Base-by-base conservation (phyloP, 2,113 vertebrate genomes). In the Anoplopoma fimbria region DNA sequence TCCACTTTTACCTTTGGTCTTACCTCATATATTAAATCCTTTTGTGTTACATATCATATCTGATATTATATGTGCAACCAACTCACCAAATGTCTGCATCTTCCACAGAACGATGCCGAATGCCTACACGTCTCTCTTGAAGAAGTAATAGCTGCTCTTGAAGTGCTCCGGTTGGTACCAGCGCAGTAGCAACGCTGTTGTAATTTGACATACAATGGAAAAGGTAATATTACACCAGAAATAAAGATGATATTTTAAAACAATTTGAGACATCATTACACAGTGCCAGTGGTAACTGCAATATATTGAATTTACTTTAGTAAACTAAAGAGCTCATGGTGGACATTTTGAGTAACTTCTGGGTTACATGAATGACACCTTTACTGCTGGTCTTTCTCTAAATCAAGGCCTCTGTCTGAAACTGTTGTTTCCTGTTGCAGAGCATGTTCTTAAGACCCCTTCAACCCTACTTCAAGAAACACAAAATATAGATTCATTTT, bases 131-230 rank as follows among this genome's bases (percentile, higher is more conserved):
- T 96, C 95, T 25, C 95, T 94, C 29, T 94, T 95, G 64, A 95
- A 95, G 87, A 91, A 91, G 89, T 95, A 96, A 82, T 90, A 93
- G 88, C 90, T 93, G 89, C 84, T 94, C 45, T 86, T 93, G 91
- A 96, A 96, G 87, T 95, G 95, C 79, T 96, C 95, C 0, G 95
- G 95, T 14, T 95, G 95, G 77, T 96, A 96, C 95, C 95, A 96
- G 62, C 95, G 95, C 82, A 96, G 75, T 2, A 95, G 95, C 1
- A 96, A 5, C 91, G 87, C 45, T 93, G 88, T 94, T 95, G 79
- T 21, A 21, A 57, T 9, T 29, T 31, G 1, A 72, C 29, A 67
- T 14, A 85, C 10, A 69, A 33, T 5, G 51, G 73, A 33, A 45
- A 84, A 53, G 9, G 9, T 34, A n/a, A n/a, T n/a, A n/a, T n/a